These are phyloP conservation scores for Sussaba pulchella DNA, from an alignment of 2,888 invertebrate species.

Conservation along the genomic window DNA sequence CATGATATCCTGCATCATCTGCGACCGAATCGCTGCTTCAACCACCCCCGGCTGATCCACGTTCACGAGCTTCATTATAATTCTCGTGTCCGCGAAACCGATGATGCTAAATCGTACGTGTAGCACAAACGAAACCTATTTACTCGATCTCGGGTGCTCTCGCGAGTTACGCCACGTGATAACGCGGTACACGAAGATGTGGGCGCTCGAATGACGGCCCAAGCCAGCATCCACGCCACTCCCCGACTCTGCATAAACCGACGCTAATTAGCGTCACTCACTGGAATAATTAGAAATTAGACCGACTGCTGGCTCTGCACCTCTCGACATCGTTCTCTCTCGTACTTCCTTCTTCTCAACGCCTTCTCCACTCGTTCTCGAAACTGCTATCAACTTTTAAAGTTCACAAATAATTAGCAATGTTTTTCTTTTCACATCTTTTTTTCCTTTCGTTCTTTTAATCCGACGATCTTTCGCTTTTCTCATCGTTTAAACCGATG, in stretches of 20 bases:
- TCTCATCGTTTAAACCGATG: background rate
- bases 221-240: conserved; percentile 1
- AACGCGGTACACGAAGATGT: conserved; percentile 5
- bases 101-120: conserved; percentile 35
- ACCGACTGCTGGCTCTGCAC: conserved; percentile 66
- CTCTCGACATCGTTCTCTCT: conserved; percentile 38
- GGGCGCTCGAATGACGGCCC: conserved; percentile 22
- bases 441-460: background rate
- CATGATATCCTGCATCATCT: conserved; percentile 33
- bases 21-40: conserved; percentile 16
- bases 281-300: conserved; percentile 80
- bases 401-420: conserved; percentile 31
- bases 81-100: conserved; percentile 34
- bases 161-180: conserved; percentile 26
- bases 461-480: background rate
- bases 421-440: conserved; percentile 8
- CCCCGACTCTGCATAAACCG: conserved; percentile 59
- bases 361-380: conserved; percentile 16
- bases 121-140: conserved; percentile 43
- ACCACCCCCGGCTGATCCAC: background rate
- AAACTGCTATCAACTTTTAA: conserved; percentile 20
- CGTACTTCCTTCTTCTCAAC: conserved; percentile 23
- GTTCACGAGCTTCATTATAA: conserved; percentile 16
- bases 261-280: conserved; percentile 78
- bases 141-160: conserved; percentile 22